Conservation (phyloP, 2,797 vertebrate species). For the Gallinago solitaria region DNA sequence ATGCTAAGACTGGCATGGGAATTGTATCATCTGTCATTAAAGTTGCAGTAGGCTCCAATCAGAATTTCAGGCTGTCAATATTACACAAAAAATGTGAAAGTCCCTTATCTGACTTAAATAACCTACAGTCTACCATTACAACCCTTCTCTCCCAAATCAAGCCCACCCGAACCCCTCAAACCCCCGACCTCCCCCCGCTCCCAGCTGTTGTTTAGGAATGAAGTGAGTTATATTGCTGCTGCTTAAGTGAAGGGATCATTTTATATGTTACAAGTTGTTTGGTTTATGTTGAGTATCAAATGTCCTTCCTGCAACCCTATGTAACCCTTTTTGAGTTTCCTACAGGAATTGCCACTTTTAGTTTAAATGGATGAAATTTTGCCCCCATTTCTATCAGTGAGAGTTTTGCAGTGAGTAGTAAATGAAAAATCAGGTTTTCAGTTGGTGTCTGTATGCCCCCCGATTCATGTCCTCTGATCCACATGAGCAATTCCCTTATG, state of each 20-base stretch:
- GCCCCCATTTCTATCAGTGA: background rate
- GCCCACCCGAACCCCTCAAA: background rate
- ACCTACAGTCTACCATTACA: background rate
- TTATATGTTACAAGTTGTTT: background rate
- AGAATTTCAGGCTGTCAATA: background rate
- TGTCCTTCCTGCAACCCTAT: background rate
- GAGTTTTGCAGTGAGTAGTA: background rate
- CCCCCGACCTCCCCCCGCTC: rapidly evolving
- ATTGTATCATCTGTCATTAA: background rate
- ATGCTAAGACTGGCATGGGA: background rate
- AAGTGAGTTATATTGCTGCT: background rate
- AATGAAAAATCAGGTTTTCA: background rate
- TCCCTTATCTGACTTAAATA: background rate
- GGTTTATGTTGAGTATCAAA: background rate
- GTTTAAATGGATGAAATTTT: background rate
- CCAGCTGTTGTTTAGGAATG: background rate
- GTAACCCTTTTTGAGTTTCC: background rate
- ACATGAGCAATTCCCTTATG: background rate
- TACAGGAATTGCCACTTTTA: background rate
- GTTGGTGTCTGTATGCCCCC: background rate
- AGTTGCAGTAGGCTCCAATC: background rate
- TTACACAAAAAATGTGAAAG: background rate
- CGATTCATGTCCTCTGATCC: background rate
- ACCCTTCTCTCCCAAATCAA: background rate
- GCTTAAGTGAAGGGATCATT: background rate